These are phyloP conservation scores for Apamea crenata DNA, from an alignment of 2,888 invertebrate genomes.

Conservation along the genomic window DNA sequence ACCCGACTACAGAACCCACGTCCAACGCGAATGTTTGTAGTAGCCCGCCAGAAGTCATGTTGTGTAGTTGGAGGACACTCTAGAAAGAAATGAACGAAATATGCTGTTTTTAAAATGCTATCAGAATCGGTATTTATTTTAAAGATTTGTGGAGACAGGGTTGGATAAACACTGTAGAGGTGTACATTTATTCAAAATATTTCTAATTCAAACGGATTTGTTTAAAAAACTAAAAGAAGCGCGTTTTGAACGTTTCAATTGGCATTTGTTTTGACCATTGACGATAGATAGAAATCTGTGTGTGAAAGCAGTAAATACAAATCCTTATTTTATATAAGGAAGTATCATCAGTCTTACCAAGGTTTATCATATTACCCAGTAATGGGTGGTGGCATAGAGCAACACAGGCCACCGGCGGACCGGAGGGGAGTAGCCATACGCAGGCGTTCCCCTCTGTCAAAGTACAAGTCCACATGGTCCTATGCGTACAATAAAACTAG, in stretches of 20 bases:
- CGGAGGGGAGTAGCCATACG: no score
- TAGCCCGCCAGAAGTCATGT: slow-evolving; percentile 93
- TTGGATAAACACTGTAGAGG: not conserved
- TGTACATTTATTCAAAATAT: not conserved
- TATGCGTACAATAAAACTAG: no score
- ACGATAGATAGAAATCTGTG: not conserved
- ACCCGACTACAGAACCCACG: slow-evolving; percentile 96
- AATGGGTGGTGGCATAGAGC: no score
- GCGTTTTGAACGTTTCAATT: not conserved
- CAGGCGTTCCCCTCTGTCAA: no score
- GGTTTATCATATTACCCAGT: no score
- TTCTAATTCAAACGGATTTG: not conserved
- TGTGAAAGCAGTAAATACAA: not conserved
- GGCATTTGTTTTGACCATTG: not conserved
- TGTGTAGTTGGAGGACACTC: slow-evolving; percentile 96
- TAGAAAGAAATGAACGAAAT: slow-evolving; percentile 76
- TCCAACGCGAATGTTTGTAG: slow-evolving; percentile 94
- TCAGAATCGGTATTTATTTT: not conserved
- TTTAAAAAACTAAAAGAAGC: not conserved
- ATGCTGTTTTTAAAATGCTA: not conserved
- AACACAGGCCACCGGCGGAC: no score
- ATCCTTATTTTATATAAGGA: not conserved
- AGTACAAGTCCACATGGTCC: no score
- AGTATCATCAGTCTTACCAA: no score
- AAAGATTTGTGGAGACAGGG: not conserved